These are phyloP conservation scores for Phaedon cochleariae DNA, from an alignment of 2,888 invertebrate species.

Conservation along the genomic window DNA sequence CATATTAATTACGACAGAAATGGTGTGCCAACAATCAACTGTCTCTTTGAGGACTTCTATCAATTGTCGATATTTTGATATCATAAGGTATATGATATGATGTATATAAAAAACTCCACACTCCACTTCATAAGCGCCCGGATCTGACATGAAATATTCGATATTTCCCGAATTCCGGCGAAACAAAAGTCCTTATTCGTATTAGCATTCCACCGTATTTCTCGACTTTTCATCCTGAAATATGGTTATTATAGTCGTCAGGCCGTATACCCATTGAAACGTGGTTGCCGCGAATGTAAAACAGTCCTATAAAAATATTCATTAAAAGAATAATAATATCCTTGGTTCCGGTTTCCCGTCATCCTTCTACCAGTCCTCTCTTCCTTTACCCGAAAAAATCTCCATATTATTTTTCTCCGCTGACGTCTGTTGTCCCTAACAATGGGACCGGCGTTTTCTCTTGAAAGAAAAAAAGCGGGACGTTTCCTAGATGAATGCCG, in stretches of 20 bases:
- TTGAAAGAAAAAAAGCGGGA: constrained; percentile 25
- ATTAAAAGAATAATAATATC: constrained; percentile 54
- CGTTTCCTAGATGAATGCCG: constrained; percentile 29
- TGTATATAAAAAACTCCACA: no score
- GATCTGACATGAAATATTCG: not conserved
- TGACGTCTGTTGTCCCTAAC: constrained; percentile 53
- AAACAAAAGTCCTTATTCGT: not conserved
- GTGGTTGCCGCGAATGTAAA: constrained; percentile 53
- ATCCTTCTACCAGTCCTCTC: constrained; percentile 51
- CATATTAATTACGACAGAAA: no score
- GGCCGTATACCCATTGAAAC: constrained; percentile 40
- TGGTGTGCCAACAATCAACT: no score
- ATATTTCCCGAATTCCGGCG: not conserved
- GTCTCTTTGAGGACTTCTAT: no score
- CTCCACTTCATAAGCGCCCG: no score
- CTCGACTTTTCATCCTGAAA: constrained; percentile 45
- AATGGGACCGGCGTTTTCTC: constrained; percentile 34
- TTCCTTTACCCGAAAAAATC: constrained; percentile 54
- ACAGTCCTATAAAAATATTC: constrained; percentile 59
- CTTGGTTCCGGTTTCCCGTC: constrained; percentile 60
- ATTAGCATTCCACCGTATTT: constrained; percentile 6
- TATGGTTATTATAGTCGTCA: constrained; percentile 43
- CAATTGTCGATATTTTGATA: no score
- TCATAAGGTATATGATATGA: no score
- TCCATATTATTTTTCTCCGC: constrained; percentile 51